phyloP scores from a whole-genome alignment of 1,140 invertebrate genomes.

The Holcopasites calliopsidis region DNA sequence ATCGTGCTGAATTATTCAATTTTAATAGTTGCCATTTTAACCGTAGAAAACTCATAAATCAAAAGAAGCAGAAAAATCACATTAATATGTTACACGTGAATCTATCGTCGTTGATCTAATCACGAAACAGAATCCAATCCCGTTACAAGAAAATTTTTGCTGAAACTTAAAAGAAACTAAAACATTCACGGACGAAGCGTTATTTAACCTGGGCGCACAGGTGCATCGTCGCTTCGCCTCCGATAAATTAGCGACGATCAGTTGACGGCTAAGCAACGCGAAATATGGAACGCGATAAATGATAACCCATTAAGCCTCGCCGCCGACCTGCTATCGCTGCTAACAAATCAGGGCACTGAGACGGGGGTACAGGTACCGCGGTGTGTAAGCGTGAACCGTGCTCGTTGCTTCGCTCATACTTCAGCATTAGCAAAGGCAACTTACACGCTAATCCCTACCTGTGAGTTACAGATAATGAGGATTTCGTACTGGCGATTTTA shows the following conservation, averaged over 20 bases:
- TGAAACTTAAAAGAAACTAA: neutral
- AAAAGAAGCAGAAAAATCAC: neutral
- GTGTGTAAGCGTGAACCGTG: neutral
- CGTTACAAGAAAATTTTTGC: too few relatives aligned
- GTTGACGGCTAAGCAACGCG: slow-evolving; percentile 4
- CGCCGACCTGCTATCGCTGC: slow-evolving; percentile 8
- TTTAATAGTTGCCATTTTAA: neutral
- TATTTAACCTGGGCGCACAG: neutral
- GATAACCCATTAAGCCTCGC: slow-evolving; percentile 29
- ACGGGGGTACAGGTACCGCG: neutral
- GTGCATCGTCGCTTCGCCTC: slow-evolving; percentile 6
- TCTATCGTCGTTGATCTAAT: neutral
- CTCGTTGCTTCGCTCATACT: neutral
- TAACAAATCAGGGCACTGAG: slow-evolving; percentile 27
- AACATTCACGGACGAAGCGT: neutral
- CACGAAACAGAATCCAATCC: neutral
- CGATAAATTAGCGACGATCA: slow-evolving; percentile 35
- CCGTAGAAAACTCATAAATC: neutral
- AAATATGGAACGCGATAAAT: slow-evolving; percentile 43
- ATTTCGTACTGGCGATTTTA: neutral
- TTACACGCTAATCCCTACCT: neutral
- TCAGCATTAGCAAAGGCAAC: neutral
- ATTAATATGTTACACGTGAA: neutral
- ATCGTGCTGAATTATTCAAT: neutral
- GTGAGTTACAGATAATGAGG: neutral